These are phyloP conservation scores for Sinosuthora webbiana DNA, from an alignment of 2,113 vertebrate species.

Conservation along the genomic window DNA sequence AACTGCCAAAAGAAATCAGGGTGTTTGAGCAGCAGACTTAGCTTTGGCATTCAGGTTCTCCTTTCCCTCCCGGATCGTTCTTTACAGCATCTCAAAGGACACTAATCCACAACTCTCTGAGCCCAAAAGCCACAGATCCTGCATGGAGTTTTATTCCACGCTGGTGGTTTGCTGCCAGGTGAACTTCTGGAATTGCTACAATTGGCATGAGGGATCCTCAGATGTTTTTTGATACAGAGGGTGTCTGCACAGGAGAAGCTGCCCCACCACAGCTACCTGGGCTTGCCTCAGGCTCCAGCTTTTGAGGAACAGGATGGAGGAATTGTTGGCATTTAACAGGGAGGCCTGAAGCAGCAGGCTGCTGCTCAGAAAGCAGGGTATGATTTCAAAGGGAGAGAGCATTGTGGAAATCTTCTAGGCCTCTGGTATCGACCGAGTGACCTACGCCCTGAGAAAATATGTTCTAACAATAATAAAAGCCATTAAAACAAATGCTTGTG, in stretches of 20 bases:
- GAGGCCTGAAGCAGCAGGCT: background rate
- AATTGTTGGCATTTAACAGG: background rate
- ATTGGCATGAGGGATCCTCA: accelerated
- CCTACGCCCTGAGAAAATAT: background rate
- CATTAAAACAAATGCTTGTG: background rate
- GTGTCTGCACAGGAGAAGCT: background rate
- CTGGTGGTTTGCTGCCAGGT: accelerated
- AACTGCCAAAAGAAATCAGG: background rate
- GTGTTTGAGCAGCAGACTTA: background rate
- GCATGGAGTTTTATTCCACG: background rate
- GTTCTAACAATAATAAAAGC: background rate
- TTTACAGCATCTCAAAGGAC: background rate
- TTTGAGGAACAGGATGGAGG: background rate
- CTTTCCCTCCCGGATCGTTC: background rate
- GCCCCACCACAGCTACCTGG: background rate
- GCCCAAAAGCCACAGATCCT: background rate
- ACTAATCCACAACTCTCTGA: background rate
- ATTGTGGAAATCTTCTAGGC: background rate
- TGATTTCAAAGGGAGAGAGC: background rate
- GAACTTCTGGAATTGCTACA: background rate
- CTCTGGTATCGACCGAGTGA: background rate
- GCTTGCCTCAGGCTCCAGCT: background rate
- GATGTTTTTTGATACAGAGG: background rate
- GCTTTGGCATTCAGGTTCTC: background rate
- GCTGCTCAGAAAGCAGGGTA: background rate